Conservation (phyloP, 2,797 vertebrate species). For the Alfaro cultratus region DNA sequence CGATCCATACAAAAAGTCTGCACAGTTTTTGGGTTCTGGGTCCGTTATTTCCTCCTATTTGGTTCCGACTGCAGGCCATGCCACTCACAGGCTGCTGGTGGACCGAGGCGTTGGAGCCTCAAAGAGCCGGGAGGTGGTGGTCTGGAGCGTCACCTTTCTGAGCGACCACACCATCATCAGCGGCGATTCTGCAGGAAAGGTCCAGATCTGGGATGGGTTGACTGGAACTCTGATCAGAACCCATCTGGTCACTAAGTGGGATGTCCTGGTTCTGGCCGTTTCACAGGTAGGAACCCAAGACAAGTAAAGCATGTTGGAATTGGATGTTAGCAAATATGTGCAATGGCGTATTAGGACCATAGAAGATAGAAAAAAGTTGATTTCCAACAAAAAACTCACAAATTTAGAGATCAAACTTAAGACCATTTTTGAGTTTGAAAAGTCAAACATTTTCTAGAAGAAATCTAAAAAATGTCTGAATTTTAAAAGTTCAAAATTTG, state of each 20-base stretch:
- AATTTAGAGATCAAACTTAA: too few relatives aligned
- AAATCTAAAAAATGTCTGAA: too few relatives aligned
- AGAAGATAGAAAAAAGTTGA: too few relatives aligned
- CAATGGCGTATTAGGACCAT: too few relatives aligned
- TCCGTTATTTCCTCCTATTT: neutral
- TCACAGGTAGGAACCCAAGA: slow-evolving; percentile 76
- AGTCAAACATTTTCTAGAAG: too few relatives aligned
- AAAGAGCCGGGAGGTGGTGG: slow-evolving; percentile 80
- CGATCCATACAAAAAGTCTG: neutral
- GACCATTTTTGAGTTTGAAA: too few relatives aligned
- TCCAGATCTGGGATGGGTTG: slow-evolving; percentile 91
- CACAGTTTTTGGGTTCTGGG: neutral
- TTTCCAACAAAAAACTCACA: too few relatives aligned
- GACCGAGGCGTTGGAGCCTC: slow-evolving; percentile 74
- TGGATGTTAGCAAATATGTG: neutral
- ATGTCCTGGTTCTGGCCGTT: slow-evolving; percentile 83
- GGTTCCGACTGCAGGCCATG: slow-evolving; percentile 75
- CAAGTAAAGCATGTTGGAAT: neutral
- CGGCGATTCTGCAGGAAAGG: slow-evolving; percentile 89
- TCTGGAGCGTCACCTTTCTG: slow-evolving; percentile 89
- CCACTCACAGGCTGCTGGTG: slow-evolving; percentile 84
- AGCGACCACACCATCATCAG: slow-evolving; percentile 85
- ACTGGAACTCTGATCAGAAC: slow-evolving; percentile 85
- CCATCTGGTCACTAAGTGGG: slow-evolving; percentile 85
- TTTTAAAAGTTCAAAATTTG: too few relatives aligned